phyloP scores from a whole-genome alignment of 2,113 vertebrate species.

The Upupa epops region DNA sequence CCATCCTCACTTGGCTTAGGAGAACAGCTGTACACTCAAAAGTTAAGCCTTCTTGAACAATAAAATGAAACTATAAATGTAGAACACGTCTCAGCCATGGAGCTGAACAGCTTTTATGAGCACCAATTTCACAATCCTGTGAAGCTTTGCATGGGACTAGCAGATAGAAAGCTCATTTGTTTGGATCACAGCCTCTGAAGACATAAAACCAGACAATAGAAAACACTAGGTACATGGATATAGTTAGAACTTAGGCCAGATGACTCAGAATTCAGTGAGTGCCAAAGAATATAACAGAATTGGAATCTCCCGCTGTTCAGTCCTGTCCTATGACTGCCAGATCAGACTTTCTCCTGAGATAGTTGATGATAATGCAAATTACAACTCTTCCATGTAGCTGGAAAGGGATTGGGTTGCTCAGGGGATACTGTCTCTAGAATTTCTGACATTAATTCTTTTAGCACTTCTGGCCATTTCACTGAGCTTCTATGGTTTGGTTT shows the following conservation, averaged over 20 bases:
- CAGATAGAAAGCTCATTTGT: background rate
- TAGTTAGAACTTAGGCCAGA: constrained; percentile 41
- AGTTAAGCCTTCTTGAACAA: background rate
- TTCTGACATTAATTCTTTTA: background rate
- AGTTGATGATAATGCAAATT: constrained; percentile 12
- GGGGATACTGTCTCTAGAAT: background rate
- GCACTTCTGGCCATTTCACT: background rate
- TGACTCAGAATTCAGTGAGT: constrained; percentile 25
- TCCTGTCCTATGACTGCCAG: background rate
- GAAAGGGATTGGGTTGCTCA: background rate
- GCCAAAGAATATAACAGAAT: constrained; percentile 32
- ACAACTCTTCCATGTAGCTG: background rate
- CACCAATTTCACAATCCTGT: background rate
- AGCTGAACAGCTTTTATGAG: constrained; percentile 6
- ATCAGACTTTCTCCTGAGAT: constrained; percentile 2
- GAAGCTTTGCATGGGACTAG: background rate
- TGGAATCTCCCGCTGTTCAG: constrained; percentile 2
- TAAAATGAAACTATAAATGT: background rate
- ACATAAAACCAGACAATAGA: constrained; percentile 48
- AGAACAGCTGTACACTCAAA: background rate
- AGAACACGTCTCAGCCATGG: background rate
- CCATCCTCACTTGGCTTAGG: background rate
- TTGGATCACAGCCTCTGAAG: constrained; percentile 32
- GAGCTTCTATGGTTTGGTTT: background rate
- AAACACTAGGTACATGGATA: constrained; percentile 42